A percentile compares a stretch with the other conserved stretches of the same genome.
Conservation (phyloP, 2,113 vertebrate genomes). For the Hiodon tergisus region DNA sequence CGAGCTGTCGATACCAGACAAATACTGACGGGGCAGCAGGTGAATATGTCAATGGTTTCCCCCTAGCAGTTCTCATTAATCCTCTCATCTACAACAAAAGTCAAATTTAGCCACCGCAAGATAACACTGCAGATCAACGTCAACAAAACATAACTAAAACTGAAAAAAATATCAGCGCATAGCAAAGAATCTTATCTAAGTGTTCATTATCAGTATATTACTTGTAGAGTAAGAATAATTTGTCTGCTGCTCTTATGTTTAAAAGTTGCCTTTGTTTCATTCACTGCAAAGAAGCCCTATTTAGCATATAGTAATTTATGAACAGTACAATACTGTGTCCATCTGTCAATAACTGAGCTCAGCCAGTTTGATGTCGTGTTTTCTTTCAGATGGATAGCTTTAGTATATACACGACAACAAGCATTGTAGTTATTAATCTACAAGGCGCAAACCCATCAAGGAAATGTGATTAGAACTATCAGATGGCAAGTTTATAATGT, state of each 20-base stretch:
- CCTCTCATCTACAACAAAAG: neutral
- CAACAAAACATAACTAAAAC: too few species aligned
- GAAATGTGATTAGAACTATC: too few species aligned
- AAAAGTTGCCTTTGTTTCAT: neutral
- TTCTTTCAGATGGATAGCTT: neutral
- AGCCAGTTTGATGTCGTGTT: neutral
- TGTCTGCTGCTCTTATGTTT: neutral
- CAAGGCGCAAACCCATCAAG: too few species aligned
- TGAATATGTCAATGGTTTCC: neutral
- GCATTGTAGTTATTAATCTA: too few species aligned
- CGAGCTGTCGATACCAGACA: conserved; percentile 4
- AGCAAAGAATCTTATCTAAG: too few species aligned
- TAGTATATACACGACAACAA: too few species aligned
- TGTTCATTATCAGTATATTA: too few species aligned
- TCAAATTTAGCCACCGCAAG: neutral
- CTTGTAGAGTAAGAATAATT: too few species aligned
- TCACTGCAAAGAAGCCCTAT: neutral
- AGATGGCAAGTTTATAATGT: too few species aligned
- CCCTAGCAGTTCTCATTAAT: neutral
- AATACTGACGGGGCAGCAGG: conserved; percentile 21
- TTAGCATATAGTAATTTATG: neutral
- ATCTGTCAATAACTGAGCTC: neutral
- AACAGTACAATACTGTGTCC: neutral
- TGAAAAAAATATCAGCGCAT: too few species aligned
- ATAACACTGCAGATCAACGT: neutral